Evolutionary conservation across 2,888 invertebrate genomes (phyloP).

Genomic region (Aproaerema taeniolella): DNA sequence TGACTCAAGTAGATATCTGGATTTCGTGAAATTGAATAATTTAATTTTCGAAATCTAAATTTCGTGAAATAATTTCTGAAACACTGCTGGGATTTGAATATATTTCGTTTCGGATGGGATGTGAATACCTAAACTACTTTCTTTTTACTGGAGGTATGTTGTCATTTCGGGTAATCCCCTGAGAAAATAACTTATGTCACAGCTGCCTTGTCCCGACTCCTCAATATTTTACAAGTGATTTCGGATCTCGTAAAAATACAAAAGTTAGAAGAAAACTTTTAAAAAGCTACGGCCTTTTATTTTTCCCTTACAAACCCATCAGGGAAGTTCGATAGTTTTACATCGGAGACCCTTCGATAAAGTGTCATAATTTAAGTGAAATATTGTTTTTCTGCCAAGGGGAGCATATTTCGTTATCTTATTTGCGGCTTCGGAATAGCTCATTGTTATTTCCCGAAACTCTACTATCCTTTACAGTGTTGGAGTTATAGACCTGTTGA

Average conservation of each 20-base stretch:
- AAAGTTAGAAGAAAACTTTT: conserved; percentile 52
- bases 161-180: conserved; percentile 35
- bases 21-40: too few relatives aligned
- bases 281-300: conserved; percentile 52
- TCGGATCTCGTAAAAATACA: conserved; percentile 54
- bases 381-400: conserved; percentile 51
- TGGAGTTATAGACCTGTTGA: conserved; percentile 42
- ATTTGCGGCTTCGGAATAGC: conserved; percentile 47
- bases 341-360: conserved; percentile 62
- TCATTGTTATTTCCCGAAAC: conserved; percentile 32
- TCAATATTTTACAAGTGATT: conserved; percentile 61
- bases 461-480: conserved; percentile 26
- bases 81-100: too few relatives aligned
- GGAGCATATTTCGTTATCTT: conserved; percentile 51
- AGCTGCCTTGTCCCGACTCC: conserved; percentile 38
- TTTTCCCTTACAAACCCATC: conserved; percentile 57
- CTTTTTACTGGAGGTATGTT: conserved; percentile 20
- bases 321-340: conserved; percentile 62
- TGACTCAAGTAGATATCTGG: too few relatives aligned
- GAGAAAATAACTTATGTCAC: conserved; percentile 44
- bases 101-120: conserved; percentile 2
- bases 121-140: conserved; percentile 23
- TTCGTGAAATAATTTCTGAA: too few relatives aligned
- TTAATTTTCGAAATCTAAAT: too few relatives aligned
- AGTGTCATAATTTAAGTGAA: conserved; percentile 66